Evolutionary conservation across 2,113 vertebrate species (phyloP), one percentile per base, ranked within the genome.

Genomic region (Atractosteus spatula): DNA sequence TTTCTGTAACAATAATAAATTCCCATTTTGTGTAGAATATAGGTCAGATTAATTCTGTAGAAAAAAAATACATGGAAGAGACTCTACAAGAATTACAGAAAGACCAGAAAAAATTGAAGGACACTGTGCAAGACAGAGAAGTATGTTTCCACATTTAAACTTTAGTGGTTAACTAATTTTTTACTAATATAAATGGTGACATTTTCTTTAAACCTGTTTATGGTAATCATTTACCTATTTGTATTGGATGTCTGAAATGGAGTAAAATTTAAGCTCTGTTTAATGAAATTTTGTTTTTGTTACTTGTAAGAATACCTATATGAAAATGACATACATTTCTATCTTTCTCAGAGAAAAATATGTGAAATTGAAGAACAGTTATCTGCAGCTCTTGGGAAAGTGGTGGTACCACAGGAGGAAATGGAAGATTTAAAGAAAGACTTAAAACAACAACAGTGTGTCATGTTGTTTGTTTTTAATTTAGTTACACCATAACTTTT

Each of bases 391-490:
- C 73, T 62, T 44, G 85, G 87, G 82, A 93, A 93, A 82, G 90
- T 93, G 71, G 74, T 86, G 59, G 82, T 89, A 74, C 84, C 75
- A 71, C 85, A 80, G 45, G 72, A 83, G 62, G 81, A 93, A 70
- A 81, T 92, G 78, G 68, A 88, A 71, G 87, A 76, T 69, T 91
- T 91, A 88, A 91, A 78, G 76, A 82, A 78, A 78, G 92, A 77
- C 78, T 86, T 86, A 73, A 44, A 86, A 74, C 84, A 80, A 73
- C 85, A 94, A 67, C 76, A 83, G 96, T 98, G 86, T 82, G 92
- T 76, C 56, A 12, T 42, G 65, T 41, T 65, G 4, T 41, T 59
- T 62, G 8, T 61, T 54, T 42, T 55, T 29, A 29, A 29, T 29
- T 29, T 29, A 29, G 17, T 29, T 29, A 29, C 17, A 29, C 17